A percentile compares a stretch with the other conserved stretches of the same genome.
These are phyloP conservation scores for Tragelaphus buxtoni DNA, from an alignment of 2,113 vertebrate species.

Conservation along the genomic window DNA sequence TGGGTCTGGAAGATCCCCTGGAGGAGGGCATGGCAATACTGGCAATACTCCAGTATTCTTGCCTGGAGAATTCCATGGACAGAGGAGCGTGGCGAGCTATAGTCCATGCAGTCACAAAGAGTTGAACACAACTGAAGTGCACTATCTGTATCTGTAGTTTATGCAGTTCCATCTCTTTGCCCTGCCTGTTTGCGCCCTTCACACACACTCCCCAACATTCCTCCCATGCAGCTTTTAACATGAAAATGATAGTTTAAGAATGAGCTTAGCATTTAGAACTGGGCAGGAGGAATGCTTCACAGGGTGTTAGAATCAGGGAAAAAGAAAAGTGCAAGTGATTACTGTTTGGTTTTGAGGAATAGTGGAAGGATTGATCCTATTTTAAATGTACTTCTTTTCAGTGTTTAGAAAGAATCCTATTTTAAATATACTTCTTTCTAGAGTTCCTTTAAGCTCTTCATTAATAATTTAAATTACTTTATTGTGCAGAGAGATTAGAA, in stretches of 20 bases:
- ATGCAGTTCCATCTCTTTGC: not conserved
- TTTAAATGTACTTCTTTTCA: conserved; percentile 38
- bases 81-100: not conserved
- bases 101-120: not conserved
- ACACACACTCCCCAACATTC: not conserved
- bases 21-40: not conserved
- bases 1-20: not conserved
- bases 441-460: conserved; percentile 31
- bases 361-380: conserved; percentile 14
- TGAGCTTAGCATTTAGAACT: conserved; percentile 6
- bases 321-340: conserved; percentile 12
- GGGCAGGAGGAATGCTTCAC: not conserved
- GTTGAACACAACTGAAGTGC: not conserved
- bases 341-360: conserved; percentile 22
- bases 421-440: conserved; percentile 39
- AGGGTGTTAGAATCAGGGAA: not conserved
- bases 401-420: not conserved
- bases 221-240: not conserved
- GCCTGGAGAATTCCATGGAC: not conserved
- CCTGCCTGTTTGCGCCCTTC: not conserved
- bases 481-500: conserved; percentile 24
- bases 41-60: not conserved
- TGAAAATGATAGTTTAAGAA: conserved; percentile 40
- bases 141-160: not conserved
- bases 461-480: conserved; percentile 31